Base-by-base conservation (phyloP, 2,797 vertebrate species). In the Sciaenops ocellatus region DNA sequence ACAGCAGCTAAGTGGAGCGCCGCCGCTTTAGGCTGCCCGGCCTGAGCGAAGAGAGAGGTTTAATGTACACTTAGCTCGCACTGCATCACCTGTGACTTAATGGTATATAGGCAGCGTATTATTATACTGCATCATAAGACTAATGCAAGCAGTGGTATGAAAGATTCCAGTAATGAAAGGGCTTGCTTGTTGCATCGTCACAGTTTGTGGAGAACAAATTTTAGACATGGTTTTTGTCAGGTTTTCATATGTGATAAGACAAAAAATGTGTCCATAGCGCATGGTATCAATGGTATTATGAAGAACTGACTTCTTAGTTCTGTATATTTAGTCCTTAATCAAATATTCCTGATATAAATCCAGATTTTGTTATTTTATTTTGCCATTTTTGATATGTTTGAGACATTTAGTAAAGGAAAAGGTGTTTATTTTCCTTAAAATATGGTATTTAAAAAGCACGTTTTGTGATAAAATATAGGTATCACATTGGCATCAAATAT, bases 1-100 rank as follows among this genome's bases (percentile, higher is more conserved):
- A 11, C 79, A 51, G 79, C 64, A 6, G 78, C 82, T 87, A 78
- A 88, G 82, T 81, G 82, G 79, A 84, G 70, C 24, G 11, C 50
- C 16, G 60, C 50, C 16, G 57, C 69, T 82, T 78, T 17, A 42
- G 66, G 42, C 78, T 6, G 62, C 65, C 76, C 59, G 72, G 76
- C 47, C 65, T 20, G 56, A 86, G 70, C 61, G 7, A 41, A 28
- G 70, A 80, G 67, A 75, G 80, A 8, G 54, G 78, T 60, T 46
- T 80, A 73, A 87, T 42, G 82, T 63, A 78, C 84, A 67, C 51
- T 88, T 52, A 48, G 60, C 74, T 70, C 2, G 4, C 13, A 5
- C 55, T 41, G 66, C 57, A 52, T 85, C 75, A 93, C 84, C 84
- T 87, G 76, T 11, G 57, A 70, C 78, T 75, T 64, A 26, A 60